Evolutionary conservation across 2,797 vertebrate species (phyloP), one percentile per base, ranked within the genome.

Genomic region (Argyrosomus regius): DNA sequence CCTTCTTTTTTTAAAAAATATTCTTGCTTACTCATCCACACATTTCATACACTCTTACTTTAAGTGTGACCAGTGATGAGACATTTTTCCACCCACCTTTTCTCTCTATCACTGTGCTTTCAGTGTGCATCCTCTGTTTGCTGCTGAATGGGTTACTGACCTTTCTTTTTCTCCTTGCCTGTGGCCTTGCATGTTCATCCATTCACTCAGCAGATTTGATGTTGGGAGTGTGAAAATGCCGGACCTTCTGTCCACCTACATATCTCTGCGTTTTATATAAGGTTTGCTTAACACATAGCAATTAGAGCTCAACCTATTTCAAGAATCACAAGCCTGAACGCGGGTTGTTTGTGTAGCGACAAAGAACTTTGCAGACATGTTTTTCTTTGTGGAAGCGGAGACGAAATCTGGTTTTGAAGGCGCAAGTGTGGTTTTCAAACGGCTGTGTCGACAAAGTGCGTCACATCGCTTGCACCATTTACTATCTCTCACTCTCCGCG

Each of bases 401-500:
- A 81, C 65, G 53, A 66, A 54, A 78, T 84, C 57, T 3, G 26
- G 13, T 58, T 84, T 76, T 80, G 61, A 76, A 74, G 45, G 39
- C 7, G 8, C 31, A 65, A 85, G 73, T 72, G 52, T 64, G 74
- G 62, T 81, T 91, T 90, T 88, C 62, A 86, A 86, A 83, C 62
- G 69, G 24, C 77, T 81, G 62, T 77, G 74, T 88, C 62, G 69
- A 80, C 75, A 81, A 87, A 88, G 76, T 75, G 82, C 65, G 63
- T 81, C 87, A 78, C 79, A 78, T 63, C 60, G 14, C 75, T 86
- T 67, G 68, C 77, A 82, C 87, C 79, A 75, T 80, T 88, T 77
- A 72, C 80, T 80, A 57, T 89, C 85, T 81, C 62, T 83, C 54
- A 39, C 72, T 81, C 57, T 81, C 67, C 18, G n/a, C 63, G 24